These are phyloP conservation scores for Telmatherina bonti DNA, from an alignment of 2,797 vertebrate species.

Conservation along the genomic window DNA sequence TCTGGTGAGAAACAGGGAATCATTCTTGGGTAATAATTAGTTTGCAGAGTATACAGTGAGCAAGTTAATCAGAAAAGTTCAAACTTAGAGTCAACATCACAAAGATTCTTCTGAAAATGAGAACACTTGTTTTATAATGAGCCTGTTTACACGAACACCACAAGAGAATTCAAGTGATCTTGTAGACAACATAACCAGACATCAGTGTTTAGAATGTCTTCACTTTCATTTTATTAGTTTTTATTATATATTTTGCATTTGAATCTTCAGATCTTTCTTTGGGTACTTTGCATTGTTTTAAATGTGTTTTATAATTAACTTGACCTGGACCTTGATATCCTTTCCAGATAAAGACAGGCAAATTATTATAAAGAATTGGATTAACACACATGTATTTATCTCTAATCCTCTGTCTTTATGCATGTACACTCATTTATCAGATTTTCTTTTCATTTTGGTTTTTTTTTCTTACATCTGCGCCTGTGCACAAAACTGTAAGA, in stretches of 20 bases:
- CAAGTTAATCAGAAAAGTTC: slow-evolving; percentile 62
- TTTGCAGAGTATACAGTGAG: slow-evolving; percentile 37
- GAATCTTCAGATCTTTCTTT: background rate
- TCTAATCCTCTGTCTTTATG: background rate
- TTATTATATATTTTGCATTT: background rate
- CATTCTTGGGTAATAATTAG: slow-evolving; percentile 63
- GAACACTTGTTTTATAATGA: slow-evolving; percentile 29
- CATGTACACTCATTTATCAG: background rate
- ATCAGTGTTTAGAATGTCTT: too few relatives aligned
- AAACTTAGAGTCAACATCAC: slow-evolving; percentile 45
- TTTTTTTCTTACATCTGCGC: too few relatives aligned
- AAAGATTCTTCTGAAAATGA: slow-evolving; percentile 31
- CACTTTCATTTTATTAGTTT: background rate
- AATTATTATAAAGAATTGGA: background rate
- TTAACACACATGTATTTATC: background rate
- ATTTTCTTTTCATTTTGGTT: too few relatives aligned
- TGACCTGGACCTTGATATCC: background rate
- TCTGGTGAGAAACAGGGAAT: slow-evolving; percentile 36
- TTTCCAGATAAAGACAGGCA: background rate
- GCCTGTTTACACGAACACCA: slow-evolving; percentile 4
- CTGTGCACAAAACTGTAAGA: too few relatives aligned
- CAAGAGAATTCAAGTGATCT: background rate
- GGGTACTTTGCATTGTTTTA: background rate
- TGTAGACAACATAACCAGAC: background rate
- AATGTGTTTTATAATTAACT: background rate